These are phyloP conservation scores for Rhagonycha fulva DNA, from an alignment of 2,888 invertebrate genomes.

Conservation along the genomic window DNA sequence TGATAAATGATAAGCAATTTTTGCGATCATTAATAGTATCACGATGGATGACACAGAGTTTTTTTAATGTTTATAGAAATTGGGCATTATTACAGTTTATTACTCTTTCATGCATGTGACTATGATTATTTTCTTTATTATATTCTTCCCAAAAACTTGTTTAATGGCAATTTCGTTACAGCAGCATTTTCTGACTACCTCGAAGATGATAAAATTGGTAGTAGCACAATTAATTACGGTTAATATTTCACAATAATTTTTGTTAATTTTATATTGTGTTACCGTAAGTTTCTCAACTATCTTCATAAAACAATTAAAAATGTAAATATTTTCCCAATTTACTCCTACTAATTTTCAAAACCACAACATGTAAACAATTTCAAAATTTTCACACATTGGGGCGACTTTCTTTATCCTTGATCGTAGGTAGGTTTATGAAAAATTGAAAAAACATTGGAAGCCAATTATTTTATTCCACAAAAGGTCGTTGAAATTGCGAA, in stretches of 20 bases:
- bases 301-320: neutral
- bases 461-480: slow-evolving; percentile 1
- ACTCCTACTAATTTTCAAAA: neutral
- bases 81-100: neutral
- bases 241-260: neutral
- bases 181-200: neutral
- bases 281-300: neutral
- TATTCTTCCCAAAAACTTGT: neutral
- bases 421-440: neutral
- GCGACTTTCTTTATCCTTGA: neutral
- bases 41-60: neutral
- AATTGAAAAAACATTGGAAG: neutral
- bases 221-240: neutral
- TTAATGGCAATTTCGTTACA: neutral
- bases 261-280: neutral
- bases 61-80: neutral
- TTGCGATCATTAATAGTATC: neutral
- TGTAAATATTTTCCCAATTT: neutral
- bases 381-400: neutral
- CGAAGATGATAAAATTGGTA: neutral
- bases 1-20: neutral
- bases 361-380: neutral
- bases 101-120: neutral
- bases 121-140: neutral
- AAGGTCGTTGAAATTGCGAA: slow-evolving; percentile 21